Evolutionary conservation across 2,797 vertebrate species (phyloP).

Genomic region (Bradypodion pumilum): DNA sequence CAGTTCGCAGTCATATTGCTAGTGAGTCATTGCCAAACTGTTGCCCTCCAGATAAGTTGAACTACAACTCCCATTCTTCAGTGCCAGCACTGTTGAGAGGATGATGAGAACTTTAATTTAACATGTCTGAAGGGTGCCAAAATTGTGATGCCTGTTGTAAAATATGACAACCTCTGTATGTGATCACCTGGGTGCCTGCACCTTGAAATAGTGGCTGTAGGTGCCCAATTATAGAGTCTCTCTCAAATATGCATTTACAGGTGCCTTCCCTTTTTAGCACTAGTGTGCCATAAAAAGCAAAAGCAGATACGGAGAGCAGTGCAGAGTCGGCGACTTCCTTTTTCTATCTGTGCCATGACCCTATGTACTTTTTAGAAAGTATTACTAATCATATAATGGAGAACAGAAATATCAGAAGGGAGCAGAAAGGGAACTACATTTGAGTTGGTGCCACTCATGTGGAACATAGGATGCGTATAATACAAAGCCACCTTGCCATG

Average conservation of each 20-base stretch:
- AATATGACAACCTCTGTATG: neutral
- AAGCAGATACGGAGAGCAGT: neutral
- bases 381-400: conserved; percentile 19
- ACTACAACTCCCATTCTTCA: neutral
- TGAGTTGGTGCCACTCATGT: conserved; percentile 28
- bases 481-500: conserved; percentile 20
- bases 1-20: neutral
- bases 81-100: too few relatives aligned
- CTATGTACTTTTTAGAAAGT: neutral
- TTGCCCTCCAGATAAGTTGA: neutral
- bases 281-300: neutral
- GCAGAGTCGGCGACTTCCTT: neutral
- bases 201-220: neutral
- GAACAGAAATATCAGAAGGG: conserved; percentile 47
- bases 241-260: neutral
- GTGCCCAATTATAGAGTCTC: neutral
- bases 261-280: neutral
- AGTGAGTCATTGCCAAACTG: neutral
- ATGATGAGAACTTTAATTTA: too few relatives aligned
- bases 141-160: too few relatives aligned
- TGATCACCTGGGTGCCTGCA: neutral
- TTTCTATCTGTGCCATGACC: conserved; percentile 27
- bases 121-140: too few relatives aligned
- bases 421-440: conserved; percentile 19
- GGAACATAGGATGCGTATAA: conserved; percentile 38